Base-by-base conservation (phyloP, 2,797 vertebrate species). In the Propithecus perrieri region DNA sequence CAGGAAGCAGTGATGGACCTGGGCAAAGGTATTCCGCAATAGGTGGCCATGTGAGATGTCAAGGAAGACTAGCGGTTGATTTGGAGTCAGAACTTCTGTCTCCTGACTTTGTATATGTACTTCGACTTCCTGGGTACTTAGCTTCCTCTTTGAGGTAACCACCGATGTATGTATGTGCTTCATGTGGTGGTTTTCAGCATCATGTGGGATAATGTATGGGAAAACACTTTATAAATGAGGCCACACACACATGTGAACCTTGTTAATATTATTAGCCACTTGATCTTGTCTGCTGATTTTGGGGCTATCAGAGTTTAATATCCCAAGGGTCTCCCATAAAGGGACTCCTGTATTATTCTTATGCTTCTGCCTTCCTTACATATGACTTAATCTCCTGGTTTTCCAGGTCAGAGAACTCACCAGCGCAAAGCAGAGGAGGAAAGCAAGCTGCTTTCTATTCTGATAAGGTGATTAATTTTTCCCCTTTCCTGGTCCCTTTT, bases 401-500 rank as follows among this genome's bases (percentile, higher is more conserved):
- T 86, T 67, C 28, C 83, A 96, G 96, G 46, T 61, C 41, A 53
- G 17, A 92, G 55, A 43, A 22, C 5, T 65, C 24, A 18, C 7
- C 41, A 65, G 53, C 71, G 7, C 22, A 67, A 94, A 79, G 43
- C 2, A 13, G 69, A 94, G 6, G 75, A 96, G 14, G 8, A 9
- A 57, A 63, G 0, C 30, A 86, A 38, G 46, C 41, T 96, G 57
- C 46, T 79, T 24, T 67, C 88, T 46, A 0, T 91, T 65, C 24
- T 97, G 38, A 92, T 71, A 94, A 94, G 94, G 96, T 97, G 50
- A 97, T 6, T 35, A 15, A 0, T 55, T n/a, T n/a, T 80, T 75
- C 17, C 41, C 6, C 28, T 71, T 53, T 18, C 50, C 67, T 57
- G 7, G 15, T 30, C 26, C 14, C 57, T 4, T 28, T 67, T 85